Evolutionary conservation across 2,888 invertebrate genomes (phyloP), one percentile per base, ranked within the genome.

Genomic region (Aradus depressus): DNA sequence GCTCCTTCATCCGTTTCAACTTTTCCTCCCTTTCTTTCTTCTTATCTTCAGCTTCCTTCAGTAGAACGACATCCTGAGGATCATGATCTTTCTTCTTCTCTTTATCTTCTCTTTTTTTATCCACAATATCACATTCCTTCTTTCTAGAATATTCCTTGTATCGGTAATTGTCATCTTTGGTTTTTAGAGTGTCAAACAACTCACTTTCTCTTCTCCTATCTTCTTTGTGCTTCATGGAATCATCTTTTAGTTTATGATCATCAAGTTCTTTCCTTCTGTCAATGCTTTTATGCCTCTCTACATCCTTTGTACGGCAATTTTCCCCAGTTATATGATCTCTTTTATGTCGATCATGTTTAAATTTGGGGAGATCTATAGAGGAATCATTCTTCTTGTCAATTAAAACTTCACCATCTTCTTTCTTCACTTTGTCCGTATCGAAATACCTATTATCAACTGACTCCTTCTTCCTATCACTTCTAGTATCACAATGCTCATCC

Each of bases 301-400:
- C 55, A 10, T 59, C 59, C 50, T 54, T 56, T 61, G 61, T 65
- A 64, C 69, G 73, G 61, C 69, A 65, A 70, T 73, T 51, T 76
- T 76, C 71, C 68, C 63, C 67, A 72, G 23, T 69, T 53, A 73
- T 69, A 58, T 72, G 72, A 51, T 76, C 73, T 63, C 71, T 71
- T 23, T 56, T 54, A 23, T 58, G 52, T 14, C 49, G 50, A 10
- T 55, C 52, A 26, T 51, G 47, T 44, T 52, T 52, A 28, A 39
- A 38, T 16, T 57, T 54, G n/a, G 38, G 23, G 22, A 38, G 18
- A 16, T 47, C 47, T 26, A 38, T 38, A 21, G 47, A 37, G n/a
- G 23, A 22, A 47, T 37, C 38, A 22, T 23, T 42, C 28, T 47
- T 47, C 32, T 47, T 47, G 19, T 47, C 47, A 19, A 37, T 12